Base-by-base conservation (phyloP, 2,797 vertebrate species). In the Hirundo rustica region DNA sequence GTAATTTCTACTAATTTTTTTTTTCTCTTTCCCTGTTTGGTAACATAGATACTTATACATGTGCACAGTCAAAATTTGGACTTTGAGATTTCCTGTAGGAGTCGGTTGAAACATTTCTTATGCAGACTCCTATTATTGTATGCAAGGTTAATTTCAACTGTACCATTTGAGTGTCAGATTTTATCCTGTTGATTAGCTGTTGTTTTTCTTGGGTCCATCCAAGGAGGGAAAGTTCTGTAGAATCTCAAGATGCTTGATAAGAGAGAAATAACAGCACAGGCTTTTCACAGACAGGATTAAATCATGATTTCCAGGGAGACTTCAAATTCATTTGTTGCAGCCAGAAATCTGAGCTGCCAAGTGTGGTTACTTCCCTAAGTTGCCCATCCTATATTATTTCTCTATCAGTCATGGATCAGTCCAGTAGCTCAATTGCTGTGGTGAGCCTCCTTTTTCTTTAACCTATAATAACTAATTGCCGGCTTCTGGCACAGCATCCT, bases 191-290 rank as follows among this genome's bases (percentile, higher is more conserved):
- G 80, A 92, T 97, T 88, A 92, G 81, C 85, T 94, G 50, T 50
- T 97, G 77, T 96, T 97, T 97, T 96, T 77, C 81, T 96, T 97
- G 95, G 76, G 85, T 75, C 85, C 2, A 1, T 58, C 84, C 73
- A 91, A 87, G 80, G 71, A 95, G 73, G 55, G 67, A 95, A 95
- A 97, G 88, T 92, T 92, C 88, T 95, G 40, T 90, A 84, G 68
- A 95, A 84, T 97, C 67, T 97, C 94, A 95, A 95, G 65, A 95
- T 96, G 64, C 79, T 92, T 94, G 97, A 97, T 98, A 98, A 97
- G 89, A 57, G 34, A 92, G 82, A 91, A 97, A 93, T 94, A 94
- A 95, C 71, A 96, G 75, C 88, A 88, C 19, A 47, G 77, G 50
- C 74, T 96, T 95, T 97, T 97, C 62, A 73, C 71, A 95, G 71